A percentile compares a stretch with the other conserved stretches of the same genome.
Evolutionary conservation across 2,113 vertebrate species (phyloP).

Genomic region (Eulemur macaco): DNA sequence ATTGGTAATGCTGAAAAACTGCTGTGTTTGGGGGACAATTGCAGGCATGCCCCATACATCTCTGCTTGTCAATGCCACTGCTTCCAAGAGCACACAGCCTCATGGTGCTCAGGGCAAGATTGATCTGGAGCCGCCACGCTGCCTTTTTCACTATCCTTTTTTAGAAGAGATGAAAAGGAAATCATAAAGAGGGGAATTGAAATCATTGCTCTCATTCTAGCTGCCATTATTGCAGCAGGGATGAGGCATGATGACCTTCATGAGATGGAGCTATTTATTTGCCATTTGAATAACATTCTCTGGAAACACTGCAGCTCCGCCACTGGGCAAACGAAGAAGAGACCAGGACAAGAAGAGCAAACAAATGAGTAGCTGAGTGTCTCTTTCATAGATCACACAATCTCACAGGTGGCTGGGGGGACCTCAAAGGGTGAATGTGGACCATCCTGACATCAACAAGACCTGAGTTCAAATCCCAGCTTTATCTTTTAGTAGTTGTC

Average conservation of each 20-base stretch:
- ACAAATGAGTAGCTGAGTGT: background rate
- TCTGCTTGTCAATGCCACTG: constrained; percentile 75
- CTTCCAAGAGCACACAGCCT: background rate
- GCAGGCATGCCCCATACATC: constrained; percentile 72
- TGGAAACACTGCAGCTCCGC: background rate
- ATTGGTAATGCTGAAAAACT: constrained; percentile 80
- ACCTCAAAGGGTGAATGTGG: background rate
- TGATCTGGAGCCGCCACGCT: constrained; percentile 34
- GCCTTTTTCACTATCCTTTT: constrained; percentile 72
- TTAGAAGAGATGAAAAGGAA: constrained; percentile 73
- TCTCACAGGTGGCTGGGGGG: background rate
- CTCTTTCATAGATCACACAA: background rate
- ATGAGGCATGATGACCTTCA: background rate
- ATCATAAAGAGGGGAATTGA: constrained; percentile 77
- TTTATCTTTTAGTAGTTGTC: background rate
- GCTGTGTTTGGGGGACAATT: constrained; percentile 74
- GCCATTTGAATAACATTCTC: constrained; percentile 40
- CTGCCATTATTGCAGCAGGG: constrained; percentile 41
- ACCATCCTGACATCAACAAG: background rate
- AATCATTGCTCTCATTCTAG: constrained; percentile 77
- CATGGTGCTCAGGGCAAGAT: background rate
- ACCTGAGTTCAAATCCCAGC: background rate
- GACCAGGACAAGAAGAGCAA: background rate
- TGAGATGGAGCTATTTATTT: constrained; percentile 49
- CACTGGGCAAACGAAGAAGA: background rate